Conservation (phyloP, 2,888 invertebrate genomes). For the Blastobasis adustella region DNA sequence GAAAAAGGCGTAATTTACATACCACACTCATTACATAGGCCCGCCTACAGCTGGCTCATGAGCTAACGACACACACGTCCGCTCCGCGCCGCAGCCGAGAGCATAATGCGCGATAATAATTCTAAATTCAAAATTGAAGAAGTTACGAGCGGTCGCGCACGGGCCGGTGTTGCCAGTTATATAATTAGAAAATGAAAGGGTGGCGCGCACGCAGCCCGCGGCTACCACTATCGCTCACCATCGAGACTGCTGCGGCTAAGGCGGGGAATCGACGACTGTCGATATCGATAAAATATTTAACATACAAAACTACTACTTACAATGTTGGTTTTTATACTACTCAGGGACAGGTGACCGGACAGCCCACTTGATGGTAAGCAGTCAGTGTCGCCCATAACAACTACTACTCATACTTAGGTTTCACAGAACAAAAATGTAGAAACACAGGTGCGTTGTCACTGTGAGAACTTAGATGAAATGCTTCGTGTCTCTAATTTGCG, state of each 20-base stretch:
- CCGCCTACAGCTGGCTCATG: not conserved
- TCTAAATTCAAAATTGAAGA: slow-evolving; percentile 62
- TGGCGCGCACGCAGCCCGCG: slow-evolving; percentile 66
- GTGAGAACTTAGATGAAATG: too few species aligned
- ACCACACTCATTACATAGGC: not conserved
- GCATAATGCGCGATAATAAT: slow-evolving; percentile 49
- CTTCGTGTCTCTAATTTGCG: too few species aligned
- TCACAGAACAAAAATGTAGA: not conserved
- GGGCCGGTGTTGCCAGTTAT: slow-evolving; percentile 68
- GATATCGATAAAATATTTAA: slow-evolving; percentile 13
- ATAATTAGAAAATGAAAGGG: slow-evolving; percentile 74
- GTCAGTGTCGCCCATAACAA: too few species aligned
- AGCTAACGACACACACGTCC: slow-evolving; percentile 41
- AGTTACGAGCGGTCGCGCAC: slow-evolving; percentile 61
- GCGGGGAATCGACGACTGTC: slow-evolving; percentile 20
- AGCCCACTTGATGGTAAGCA: too few species aligned
- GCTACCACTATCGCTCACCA: slow-evolving; percentile 70
- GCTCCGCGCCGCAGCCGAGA: slow-evolving; percentile 28
- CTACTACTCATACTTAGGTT: not conserved
- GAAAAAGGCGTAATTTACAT: too few species aligned
- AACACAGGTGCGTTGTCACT: too few species aligned
- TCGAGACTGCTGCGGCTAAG: slow-evolving; percentile 42
- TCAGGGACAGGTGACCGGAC: too few species aligned
- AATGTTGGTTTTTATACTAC: not conserved
- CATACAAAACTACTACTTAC: not conserved